These are phyloP conservation scores for Hylyphantes graminicola DNA, from an alignment of 1,140 invertebrate species.

Conservation along the genomic window DNA sequence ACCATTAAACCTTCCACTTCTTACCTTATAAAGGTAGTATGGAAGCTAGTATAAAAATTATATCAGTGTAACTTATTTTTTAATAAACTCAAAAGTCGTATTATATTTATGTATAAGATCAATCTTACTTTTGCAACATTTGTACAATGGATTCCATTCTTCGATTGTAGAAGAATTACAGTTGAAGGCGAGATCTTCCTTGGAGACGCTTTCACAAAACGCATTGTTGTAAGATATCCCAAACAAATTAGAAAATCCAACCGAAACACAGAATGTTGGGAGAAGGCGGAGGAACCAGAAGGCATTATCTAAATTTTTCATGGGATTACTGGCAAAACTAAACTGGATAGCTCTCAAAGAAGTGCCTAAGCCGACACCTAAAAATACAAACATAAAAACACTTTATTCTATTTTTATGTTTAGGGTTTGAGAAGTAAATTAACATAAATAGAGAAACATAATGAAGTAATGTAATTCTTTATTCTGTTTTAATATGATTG, in stretches of 20 bases:
- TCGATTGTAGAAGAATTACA: conserved; percentile 15
- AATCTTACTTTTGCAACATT: conserved; percentile 45
- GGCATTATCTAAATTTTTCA: not conserved
- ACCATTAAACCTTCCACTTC: not conserved
- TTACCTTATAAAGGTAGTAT: not conserved
- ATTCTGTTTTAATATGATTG: too few species aligned
- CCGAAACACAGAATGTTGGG: conserved; percentile 13
- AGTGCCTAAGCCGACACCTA: conserved; percentile 17
- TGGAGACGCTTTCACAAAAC: conserved; percentile 22
- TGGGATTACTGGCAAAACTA: not conserved
- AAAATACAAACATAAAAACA: not conserved
- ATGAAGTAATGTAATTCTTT: too few species aligned
- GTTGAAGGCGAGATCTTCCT: conserved; percentile 10
- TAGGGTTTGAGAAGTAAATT: too few species aligned
- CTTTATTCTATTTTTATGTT: too few species aligned
- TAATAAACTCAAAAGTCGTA: not conserved
- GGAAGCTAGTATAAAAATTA: not conserved
- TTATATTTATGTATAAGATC: not conserved
- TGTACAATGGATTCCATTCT: conserved; percentile 1
- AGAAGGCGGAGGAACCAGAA: conserved; percentile 30
- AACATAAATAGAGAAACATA: too few species aligned
- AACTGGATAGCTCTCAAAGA: not conserved
- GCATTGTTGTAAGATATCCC: conserved; percentile 36
- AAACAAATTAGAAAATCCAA: conserved; percentile 38
- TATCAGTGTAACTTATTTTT: not conserved